Percentiles rank a stretch among this genome's conserved stretches.
These are phyloP conservation scores for Leptopilina myrica DNA, from an alignment of 2,888 invertebrate genomes.

Conservation along the genomic window DNA sequence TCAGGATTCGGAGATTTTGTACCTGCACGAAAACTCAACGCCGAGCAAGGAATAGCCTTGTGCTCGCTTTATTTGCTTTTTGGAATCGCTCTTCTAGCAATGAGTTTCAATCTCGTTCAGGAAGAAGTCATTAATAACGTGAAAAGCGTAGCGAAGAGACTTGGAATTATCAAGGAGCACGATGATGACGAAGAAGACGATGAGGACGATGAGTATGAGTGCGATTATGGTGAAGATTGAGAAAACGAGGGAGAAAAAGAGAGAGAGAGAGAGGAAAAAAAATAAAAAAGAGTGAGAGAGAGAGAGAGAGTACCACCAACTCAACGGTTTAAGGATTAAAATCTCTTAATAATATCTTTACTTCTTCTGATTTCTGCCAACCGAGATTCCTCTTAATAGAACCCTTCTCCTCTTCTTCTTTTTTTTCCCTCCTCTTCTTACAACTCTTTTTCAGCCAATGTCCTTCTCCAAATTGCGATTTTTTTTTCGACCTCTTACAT, in stretches of 20 bases:
- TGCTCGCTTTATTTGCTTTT: slow-evolving; percentile 95
- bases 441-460: not conserved
- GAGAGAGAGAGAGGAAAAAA: slow-evolving; percentile 49
- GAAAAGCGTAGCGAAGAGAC: slow-evolving; percentile 88
- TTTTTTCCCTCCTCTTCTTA: not conserved
- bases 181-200: slow-evolving; percentile 80
- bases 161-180: slow-evolving; percentile 91
- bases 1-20: slow-evolving; percentile 92
- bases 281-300: slow-evolving; percentile 60
- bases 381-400: slow-evolving; percentile 2
- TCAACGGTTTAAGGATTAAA: slow-evolving; percentile 47
- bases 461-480: not conserved
- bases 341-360: slow-evolving; percentile 23
- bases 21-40: slow-evolving; percentile 85
- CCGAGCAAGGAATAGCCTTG: slow-evolving; percentile 85
- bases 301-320: slow-evolving; percentile 60
- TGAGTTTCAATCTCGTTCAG: slow-evolving; percentile 98
- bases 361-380: slow-evolving; percentile 11
- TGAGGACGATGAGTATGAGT: slow-evolving; percentile 66
- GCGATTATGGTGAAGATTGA: slow-evolving; percentile 62
- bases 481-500: not conserved
- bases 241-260: slow-evolving; percentile 62
- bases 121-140: slow-evolving; percentile 95
- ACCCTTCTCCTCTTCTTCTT: too few relatives aligned
- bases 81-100: slow-evolving; percentile 95